Evolutionary conservation across 2,113 vertebrate genomes (phyloP), one percentile per base, ranked within the genome.

Genomic region (Coregonus clupeaformis): DNA sequence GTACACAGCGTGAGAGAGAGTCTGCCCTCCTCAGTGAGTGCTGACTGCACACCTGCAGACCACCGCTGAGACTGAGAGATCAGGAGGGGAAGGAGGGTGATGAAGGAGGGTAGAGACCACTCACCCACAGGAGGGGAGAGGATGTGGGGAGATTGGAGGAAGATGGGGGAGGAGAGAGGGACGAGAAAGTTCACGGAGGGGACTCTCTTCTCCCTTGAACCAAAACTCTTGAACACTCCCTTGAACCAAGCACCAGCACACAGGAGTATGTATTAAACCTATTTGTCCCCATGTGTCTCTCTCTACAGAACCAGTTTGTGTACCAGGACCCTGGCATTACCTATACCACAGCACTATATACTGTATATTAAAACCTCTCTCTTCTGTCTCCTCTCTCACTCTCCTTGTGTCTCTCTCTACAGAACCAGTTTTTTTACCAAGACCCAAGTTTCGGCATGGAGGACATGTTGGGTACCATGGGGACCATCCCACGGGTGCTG

Each of bases 391-490:
- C 60, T 63, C 60, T 63, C 9, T 25, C 25, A 11, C 12, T 20
- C 72, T 6, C 36, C 36, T 42, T 42, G 36, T 42, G 36, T 42
- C 36, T 42, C 36, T 14, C 27, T 79, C 74, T 42, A 67, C 89
- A 98, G 97, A 97, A 96, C 91, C 98, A 98, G 86, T 98, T 97
- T 83, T 89, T 94, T 12, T 97, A 96, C 71, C 93, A 95, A 82
- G 97, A 98, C 0, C 93, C 95, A 1, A 93, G 92, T 70, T 97
- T 95, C 0, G 67, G 91, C 9, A 83, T 94, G 7, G 96, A 97
- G 45, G 94, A 94, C 73, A 94, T 92, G 68, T 83, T 96, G 69
- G 81, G 93, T 0, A 86, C 94, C 78, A 91, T 96, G 69, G 81
- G 93, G 0, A 86, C 94, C 78, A 91, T 95, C 0, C 91, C 92